Base-by-base conservation (phyloP, 2,888 invertebrate species). In the Stenchaetothrips biformis region DNA sequence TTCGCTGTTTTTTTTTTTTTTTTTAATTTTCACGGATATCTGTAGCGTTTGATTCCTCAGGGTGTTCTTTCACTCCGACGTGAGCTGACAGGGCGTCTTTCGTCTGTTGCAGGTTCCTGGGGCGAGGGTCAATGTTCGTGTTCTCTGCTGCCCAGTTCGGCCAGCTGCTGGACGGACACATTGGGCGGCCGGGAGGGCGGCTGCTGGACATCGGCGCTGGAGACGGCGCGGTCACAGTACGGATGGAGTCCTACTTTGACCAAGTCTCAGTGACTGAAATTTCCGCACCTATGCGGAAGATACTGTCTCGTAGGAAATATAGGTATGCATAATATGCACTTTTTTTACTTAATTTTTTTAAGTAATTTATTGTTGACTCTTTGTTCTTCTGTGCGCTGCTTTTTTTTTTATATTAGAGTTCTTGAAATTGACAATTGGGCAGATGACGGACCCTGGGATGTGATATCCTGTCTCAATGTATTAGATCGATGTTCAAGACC, bases 111-210 rank as follows among this genome's bases (percentile, higher is more conserved):
- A 95, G 95, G 80, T 91, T 94, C 88, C 88, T 98, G 18, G 93
- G 94, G 21, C 91, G 99, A 79, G 99, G 99, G 11, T 97, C 97
- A 0, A 99, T 99, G 99, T 98, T 97, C 88, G 96, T 99, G 79
- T 90, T 97, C 84, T 98, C 98, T 0, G 90, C 91, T 82, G 88
- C 90, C 11, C 98, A 98, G 85, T 93, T 97, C 84, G 89, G 90
- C 81, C 87, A 88, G 81, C 88, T 97, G 83, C 87, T 94, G 83
- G 86, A 87, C 79, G 85, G 85, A 7, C 86, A 87, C 78, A 85
- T 84, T 83, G 85, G 83, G 85, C 82, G 82, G 83, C 48, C 86
- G 86, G 78, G 82, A 79, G 83, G 83, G 2, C 82, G 82, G 3
- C 81, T 84, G 78, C 82, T 84, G 37, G 84, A 84, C 78, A 80